A percentile compares a stretch with the other conserved stretches of the same genome.
These are phyloP conservation scores for Acrocyrtus sp. DNA, from an alignment of 2,888 invertebrate species.

Conservation along the genomic window DNA sequence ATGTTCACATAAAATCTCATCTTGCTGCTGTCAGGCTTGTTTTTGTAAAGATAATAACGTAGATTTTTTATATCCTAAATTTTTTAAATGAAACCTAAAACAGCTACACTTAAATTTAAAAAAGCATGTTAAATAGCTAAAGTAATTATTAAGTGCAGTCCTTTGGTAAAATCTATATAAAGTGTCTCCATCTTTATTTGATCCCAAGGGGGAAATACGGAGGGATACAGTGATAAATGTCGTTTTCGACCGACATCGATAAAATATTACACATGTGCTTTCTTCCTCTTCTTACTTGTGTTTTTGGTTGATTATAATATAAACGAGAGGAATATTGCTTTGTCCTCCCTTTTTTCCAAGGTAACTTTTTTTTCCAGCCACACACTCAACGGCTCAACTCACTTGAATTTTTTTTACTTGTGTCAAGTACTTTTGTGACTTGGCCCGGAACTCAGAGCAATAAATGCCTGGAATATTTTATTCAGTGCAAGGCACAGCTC, in stretches of 20 bases:
- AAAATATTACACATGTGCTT: constrained; percentile 23
- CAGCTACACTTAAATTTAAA: too few species aligned
- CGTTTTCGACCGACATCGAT: constrained; percentile 32
- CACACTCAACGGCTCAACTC: too few species aligned
- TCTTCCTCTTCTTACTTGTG: neutral
- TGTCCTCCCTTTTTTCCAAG: neutral
- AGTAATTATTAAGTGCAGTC: too few species aligned
- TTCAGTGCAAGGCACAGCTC: neutral
- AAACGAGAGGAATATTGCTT: neutral
- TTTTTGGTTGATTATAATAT: too few species aligned
- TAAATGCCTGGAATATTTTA: constrained; percentile 44
- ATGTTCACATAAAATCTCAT: too few species aligned
- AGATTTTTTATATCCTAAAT: too few species aligned
- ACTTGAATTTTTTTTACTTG: constrained; percentile 36
- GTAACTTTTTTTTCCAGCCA: constrained; percentile 7
- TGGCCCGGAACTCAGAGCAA: constrained; percentile 46
- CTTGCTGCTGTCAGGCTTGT: too few species aligned
- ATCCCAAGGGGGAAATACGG: constrained; percentile 43
- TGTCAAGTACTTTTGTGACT: constrained; percentile 46
- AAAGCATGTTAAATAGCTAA: too few species aligned
- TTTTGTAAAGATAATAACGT: too few species aligned
- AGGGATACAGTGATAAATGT: constrained; percentile 41
- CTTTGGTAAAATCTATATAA: too few species aligned
- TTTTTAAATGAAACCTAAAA: too few species aligned
- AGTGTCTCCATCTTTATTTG: constrained; percentile 14